A percentile compares a stretch with the other conserved stretches of the same genome.
Conservation (phyloP, 2,113 vertebrate genomes). For the Meles meles region DNA sequence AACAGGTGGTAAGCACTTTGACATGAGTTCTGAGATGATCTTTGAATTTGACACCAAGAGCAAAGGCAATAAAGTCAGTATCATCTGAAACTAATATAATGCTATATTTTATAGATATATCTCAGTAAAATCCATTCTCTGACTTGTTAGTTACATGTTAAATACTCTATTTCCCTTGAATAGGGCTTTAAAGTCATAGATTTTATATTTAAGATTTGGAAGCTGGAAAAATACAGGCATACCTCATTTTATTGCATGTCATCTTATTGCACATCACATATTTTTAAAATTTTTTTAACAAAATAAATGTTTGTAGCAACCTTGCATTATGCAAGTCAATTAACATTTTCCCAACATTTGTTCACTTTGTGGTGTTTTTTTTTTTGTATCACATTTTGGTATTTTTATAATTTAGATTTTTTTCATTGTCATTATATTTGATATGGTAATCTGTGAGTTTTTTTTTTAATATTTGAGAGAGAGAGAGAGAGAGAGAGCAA, state of each 20-base stretch:
- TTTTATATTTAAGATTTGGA: neutral
- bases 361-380: neutral
- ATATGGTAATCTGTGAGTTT: neutral
- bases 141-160: conserved; percentile 19
- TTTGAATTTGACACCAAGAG: neutral
- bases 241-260: neutral
- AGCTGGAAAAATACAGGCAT: neutral
- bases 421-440: neutral
- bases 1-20: too few relatives aligned
- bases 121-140: neutral
- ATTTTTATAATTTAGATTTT: neutral
- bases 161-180: neutral
- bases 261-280: neutral
- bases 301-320: neutral
- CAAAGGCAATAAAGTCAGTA: neutral
- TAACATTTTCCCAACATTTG: neutral
- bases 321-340: neutral
- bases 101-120: neutral
- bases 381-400: neutral
- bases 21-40: neutral
- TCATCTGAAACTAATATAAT: neutral
- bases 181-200: conserved; percentile 6
- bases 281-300: neutral
- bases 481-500: neutral
- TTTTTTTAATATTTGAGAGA: neutral